Base-by-base conservation (phyloP, 2,113 vertebrate genomes). In the Leptosomus discolor region DNA sequence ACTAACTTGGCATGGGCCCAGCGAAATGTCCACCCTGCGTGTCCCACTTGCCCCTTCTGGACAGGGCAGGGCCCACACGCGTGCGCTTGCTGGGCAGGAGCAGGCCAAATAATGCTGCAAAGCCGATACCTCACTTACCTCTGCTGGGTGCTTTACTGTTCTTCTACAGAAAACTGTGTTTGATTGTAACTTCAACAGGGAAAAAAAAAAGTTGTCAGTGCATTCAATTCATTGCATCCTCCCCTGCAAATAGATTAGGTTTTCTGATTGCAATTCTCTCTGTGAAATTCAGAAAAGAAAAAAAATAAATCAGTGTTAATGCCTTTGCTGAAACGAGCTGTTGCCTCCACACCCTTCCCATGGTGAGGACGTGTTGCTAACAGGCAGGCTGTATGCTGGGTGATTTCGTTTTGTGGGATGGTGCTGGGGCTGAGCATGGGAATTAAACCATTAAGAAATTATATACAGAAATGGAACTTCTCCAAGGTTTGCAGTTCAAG, bases 41-140 rank as follows among this genome's bases (percentile, higher is more conserved):
- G 80, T 77, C 94, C 83, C 18, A 1, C 51, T 74, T 26, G 54
- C 51, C 65, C 79, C 63, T 69, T 77, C 81, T 93, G 70, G 56
- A 24, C 5, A 64, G 80, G 86, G 63, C 70, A 88, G 91, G 92
- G 91, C 86, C 87, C 93, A 32, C 34, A 4, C 4, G 12, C 21
- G 18, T 63, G 73, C 20, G 11, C 58, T 88, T 63, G 73, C 91
- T 41, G 19, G 92, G 84, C 26, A 11, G 86, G 95, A 97, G 78
- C 94, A 93, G 95, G 92, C 94, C 74, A 26, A n/a, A 94, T 41
- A 92, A 97, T 95, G 95, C 97, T 97, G 80, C 91, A 63, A 94
- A 97, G 97, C 93, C 70, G 19, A 97, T 98, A 98, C 98, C 97
- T 98, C 98, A 97, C 94, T 96, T 96, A 97, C 95, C 92, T 95